Evolutionary conservation across 2,888 invertebrate genomes (phyloP), one percentile per base, ranked within the genome.

Genomic region (Epiblema foenella): DNA sequence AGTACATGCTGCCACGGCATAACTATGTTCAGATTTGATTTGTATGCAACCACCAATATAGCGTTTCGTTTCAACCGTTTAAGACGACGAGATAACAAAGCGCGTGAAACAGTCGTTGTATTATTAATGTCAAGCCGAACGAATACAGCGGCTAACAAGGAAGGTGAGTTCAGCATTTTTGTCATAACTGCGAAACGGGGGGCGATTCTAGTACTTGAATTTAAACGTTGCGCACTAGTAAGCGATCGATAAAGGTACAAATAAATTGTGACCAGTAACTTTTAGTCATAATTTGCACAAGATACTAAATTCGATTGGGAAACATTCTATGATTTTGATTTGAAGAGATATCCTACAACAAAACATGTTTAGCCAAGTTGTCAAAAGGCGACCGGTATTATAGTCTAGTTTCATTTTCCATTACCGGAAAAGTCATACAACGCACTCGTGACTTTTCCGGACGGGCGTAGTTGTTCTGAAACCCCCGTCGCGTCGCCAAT

Each of bases 121-220:
- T 69, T 69, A 69, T 69, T 60, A 64, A 72, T 72, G 69, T 65
- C 58, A 42, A 63, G 68, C 59, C n/a, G 20, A 29, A 33, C 39
- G 57, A 42, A 54, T 54, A 51, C 51, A 65, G 57, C 37, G 58
- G 18, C 60, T 73, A 73, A 65, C 69, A 69, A 69, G 64, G 59
- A 58, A 68, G 65, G 59, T 69, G 69, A 65, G 59, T 18, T 69
- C 52, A 52, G 52, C 54, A 72, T 69, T 69, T 70, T 70, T 70
- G 70, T 56, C 54, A 66, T 70, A 70, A 70, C 66, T 70, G 54
- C 65, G 33, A 9, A 37, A 49, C 49, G n/a, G 60, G 70, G 65
- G 54, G 52, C 66, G 12, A 70, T 70, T 70, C 70, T 66, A 52
- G 20, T n/a, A n/a, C n/a, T 59, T 0, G 5, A 15, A 42, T 15